Base-by-base conservation (phyloP, 1,140 invertebrate genomes). In the Meloidogyne floridensis region DNA sequence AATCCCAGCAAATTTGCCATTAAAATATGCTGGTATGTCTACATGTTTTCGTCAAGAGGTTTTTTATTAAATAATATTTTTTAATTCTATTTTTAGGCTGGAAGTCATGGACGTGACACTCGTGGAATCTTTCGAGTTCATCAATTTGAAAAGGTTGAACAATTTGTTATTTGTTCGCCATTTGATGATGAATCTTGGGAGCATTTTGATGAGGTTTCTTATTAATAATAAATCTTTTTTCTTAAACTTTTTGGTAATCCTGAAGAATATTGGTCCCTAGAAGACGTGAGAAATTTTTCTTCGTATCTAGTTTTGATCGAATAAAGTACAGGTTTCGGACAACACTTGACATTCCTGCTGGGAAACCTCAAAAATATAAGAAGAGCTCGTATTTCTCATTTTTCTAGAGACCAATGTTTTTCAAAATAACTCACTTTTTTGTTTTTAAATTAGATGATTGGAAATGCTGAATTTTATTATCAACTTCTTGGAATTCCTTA, bases 91-190 rank as follows among this genome's bases (percentile, higher is more conserved):
- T 79, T 32, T 47, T 8, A 79, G 77, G 77, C 72, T 4, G 77
- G 77, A 42, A 80, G 80, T 47, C 98, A 99, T 92, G 97, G 98
- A 0, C 92, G 98, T 53, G 98, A 99, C 89, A 99, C 98, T 0
- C 92, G 97, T 80, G 98, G 98, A 71, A 99, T 99, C 83, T 99
- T 99, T 91, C 93, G 98, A 86, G 98, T 99, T 53, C 98, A 99
- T 92, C 98, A 99, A 90, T 99, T 99, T 92, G 96, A 99, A 92
- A 99, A 99, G 92, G 95, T 95, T 11, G 98, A 99, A 92, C 98
- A 99, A 91, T 99, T 99, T 91, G 95, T 95, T 78, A 91, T 99
- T 15, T 98, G 96, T 2, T 98, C 97, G 0, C 98, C 98, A 0
- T 93, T 94, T 90, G 96, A 99, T 89, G 94, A 97, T 87, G 94